Conservation (phyloP, 30 jellyfish, hydroid and myxozoan species). For the Hydra vulgaris region DNA sequence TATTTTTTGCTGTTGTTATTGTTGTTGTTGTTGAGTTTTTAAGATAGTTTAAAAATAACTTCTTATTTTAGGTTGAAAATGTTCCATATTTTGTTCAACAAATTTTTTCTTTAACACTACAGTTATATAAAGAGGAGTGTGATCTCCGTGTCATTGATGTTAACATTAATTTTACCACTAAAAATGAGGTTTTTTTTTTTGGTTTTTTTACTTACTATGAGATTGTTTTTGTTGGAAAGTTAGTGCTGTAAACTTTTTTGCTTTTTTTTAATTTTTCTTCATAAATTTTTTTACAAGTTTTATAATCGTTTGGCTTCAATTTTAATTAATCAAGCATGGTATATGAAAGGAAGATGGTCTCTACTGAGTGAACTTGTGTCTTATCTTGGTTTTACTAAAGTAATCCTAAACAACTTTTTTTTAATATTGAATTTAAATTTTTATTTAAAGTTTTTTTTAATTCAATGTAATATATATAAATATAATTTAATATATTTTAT, state of each 20-base stretch:
- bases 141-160: background rate
- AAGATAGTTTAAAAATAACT: background rate
- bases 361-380: slow-evolving; percentile 48
- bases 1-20: too few relatives aligned
- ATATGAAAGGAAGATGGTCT: slow-evolving; percentile 46
- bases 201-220: too few relatives aligned
- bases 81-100: slow-evolving; percentile 33
- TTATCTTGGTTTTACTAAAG: slow-evolving; percentile 32
- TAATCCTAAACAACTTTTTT: background rate
- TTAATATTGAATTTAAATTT: background rate
- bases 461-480: too few relatives aligned
- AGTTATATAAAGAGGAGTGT: slow-evolving; percentile 30
- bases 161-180: too few relatives aligned
- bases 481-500: too few relatives aligned
- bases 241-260: too few relatives aligned
- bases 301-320: background rate
- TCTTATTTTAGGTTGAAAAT: slow-evolving; percentile 41
- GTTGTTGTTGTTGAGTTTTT: background rate
- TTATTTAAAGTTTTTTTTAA: too few relatives aligned
- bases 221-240: too few relatives aligned
- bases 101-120: slow-evolving; percentile 28
- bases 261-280: too few relatives aligned
- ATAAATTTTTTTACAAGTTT: background rate
- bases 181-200: too few relatives aligned
- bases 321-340: slow-evolving; percentile 43